Base-by-base conservation (phyloP, 2,113 vertebrate genomes). In the Aegithalos caudatus region DNA sequence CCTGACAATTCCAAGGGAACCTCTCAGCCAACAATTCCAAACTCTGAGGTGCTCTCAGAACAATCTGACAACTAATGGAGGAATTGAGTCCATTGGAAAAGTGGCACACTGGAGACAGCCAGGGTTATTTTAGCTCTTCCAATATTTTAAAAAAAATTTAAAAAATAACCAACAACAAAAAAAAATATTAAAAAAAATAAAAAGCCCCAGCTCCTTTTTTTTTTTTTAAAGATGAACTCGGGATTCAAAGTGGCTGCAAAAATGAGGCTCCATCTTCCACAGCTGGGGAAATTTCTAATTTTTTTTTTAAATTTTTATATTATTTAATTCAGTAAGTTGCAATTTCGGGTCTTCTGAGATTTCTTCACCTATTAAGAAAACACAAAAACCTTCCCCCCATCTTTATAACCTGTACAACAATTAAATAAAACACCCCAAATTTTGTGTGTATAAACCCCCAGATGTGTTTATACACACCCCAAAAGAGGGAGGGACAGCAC, bases 311-410 rank as follows among this genome's bases (percentile, higher is more conserved):
- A 40, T 93, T 78, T 67, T 62, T 21, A 2, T 53, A 61, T 29
- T 91, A 97, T 92, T 98, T 97, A 97, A 96, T 97, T 97, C 95
- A 97, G 82, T 96, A 97, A 97, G 98, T 97, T 99, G 98, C 98
- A 98, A 98, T 98, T 98, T 98, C 98, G 95, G 97, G 97, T 98
- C 98, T 98, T 98, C 98, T 97, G 97, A 97, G 98, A 96, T 97
- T 97, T 98, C 98, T 98, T 99, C 98, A 98, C 99, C 98, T 99
- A 99, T 98, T 97, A 98, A 97, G 97, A 98, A 98, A 98, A 98
- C 96, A 98, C 95, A 98, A 98, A 98, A 98, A 98, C 93, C 97
- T 98, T 97, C 97, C 97, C 97, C 98, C 98, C 97, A 56, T 95
- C 95, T 98, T 98, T 97, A 98, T 96, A 92, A 97, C 96, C 96